Conservation (phyloP, 2,113 vertebrate genomes). For the Urocolius indicus region DNA sequence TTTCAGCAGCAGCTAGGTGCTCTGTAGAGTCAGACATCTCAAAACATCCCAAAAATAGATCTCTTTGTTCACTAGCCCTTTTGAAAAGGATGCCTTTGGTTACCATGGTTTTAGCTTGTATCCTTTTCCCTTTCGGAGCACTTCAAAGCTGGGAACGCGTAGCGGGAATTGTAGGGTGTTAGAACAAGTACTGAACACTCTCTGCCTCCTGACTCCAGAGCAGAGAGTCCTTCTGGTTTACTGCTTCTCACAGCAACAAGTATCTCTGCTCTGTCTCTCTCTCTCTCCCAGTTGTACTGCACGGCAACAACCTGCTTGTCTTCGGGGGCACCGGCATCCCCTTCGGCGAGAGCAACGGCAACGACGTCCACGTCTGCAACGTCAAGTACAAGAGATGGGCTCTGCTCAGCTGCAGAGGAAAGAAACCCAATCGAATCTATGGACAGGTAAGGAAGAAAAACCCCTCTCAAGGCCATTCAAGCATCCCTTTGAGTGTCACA, state of each 20-base stretch:
- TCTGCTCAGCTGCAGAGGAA: constrained; percentile 92
- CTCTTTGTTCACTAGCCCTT: neutral
- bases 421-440: constrained; percentile 96
- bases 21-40: neutral
- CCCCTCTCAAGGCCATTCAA: rapidly evolving
- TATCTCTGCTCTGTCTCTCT: neutral
- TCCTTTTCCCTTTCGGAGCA: neutral
- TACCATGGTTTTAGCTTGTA: constrained; percentile 33
- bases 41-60: constrained; percentile 2
- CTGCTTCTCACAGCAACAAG: neutral
- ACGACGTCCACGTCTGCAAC: constrained; percentile 96
- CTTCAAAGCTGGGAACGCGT: neutral
- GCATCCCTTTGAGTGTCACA: neutral
- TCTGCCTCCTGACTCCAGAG: neutral
- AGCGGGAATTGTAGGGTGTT: neutral
- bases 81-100: neutral
- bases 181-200: rapidly evolving
- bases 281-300: constrained; percentile 86
- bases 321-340: constrained; percentile 98
- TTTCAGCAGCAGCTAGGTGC: neutral
- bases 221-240: rapidly evolving
- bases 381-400: constrained; percentile 97
- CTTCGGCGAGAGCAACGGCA: constrained; percentile 96
- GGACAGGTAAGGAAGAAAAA: constrained; percentile 84
- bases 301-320: constrained; percentile 96